Base-by-base conservation (phyloP, 2,888 invertebrate species). In the Drosophila monieri region DNA sequence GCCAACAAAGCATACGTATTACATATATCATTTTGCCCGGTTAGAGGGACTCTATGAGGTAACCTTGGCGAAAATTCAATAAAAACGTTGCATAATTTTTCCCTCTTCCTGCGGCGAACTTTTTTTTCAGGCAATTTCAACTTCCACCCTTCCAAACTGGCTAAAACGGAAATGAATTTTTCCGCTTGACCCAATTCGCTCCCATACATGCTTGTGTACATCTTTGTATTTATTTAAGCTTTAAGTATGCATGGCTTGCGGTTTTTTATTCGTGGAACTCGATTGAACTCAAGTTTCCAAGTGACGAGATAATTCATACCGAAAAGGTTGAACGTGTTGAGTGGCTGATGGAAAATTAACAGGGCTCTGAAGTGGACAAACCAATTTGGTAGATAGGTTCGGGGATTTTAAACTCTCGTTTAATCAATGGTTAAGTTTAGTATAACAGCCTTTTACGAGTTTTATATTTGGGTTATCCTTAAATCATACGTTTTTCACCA, bases 111-210 rank as follows among this genome's bases (percentile, higher is more conserved):
- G 27, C n/a, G 25, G 6, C 30, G 8, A 25, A 30, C 10, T 21
- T 41, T 23, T 37, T 57, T 53, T 39, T 12, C 48, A 30, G 15
- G 12, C 32, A 9, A 23, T 35, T 32, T 15, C 41, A 10, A n/a
- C 47, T 14, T 12, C 14, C n/a, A 3, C 9, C n/a, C 14, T 25
- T 37, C 39, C 6, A n/a, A n/a, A 27, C 43, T 49, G 61, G 48
- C 57, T 53, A 32, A 69, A 71, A 44, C 68, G 85, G 73, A 86
- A 80, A 80, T 86, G 54, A 78, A 68, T 56, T 74, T 74, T 71
- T 85, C 80, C 77, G 75, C 41, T 79, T 78, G 77, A 81, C 77
- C 75, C 64, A 71, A 74, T 72, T 80, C 51, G 30, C 37, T 30
- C 21, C 6, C 48, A 51, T 14, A 44, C 8, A 48, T 46, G 54